Evolutionary conservation across 2,113 vertebrate species (phyloP).

Genomic region (Ranitomeya variabilis): DNA sequence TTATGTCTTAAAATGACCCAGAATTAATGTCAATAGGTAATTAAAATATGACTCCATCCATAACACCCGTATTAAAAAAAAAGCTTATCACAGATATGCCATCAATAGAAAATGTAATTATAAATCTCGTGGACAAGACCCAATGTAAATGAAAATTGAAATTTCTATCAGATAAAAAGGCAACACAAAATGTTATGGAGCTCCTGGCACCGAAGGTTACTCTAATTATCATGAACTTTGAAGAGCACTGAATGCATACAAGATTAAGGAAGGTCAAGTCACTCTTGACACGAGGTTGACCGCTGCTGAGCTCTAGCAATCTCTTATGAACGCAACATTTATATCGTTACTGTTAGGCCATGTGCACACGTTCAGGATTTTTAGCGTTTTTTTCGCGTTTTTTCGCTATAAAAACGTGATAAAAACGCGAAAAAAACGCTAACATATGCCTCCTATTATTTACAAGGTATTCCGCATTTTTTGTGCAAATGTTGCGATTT

Average conservation of each 20-base stretch:
- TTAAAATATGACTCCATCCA: not conserved
- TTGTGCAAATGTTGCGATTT: too few relatives aligned
- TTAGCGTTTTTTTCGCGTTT: too few relatives aligned
- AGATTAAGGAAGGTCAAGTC: conserved; percentile 14
- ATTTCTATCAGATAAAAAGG: conserved; percentile 29
- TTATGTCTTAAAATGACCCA: not conserved
- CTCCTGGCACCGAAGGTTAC: conserved; percentile 22
- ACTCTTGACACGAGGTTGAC: not conserved
- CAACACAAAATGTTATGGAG: conserved; percentile 15
- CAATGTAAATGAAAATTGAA: conserved; percentile 25
- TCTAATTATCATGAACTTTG: conserved; percentile 24
- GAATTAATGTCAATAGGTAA: conserved; percentile 17
- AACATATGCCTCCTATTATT: too few relatives aligned
- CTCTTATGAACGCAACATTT: not conserved
- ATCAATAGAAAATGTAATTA: conserved; percentile 47
- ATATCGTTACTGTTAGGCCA: not conserved
- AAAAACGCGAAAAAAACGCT: too few relatives aligned
- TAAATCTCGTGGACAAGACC: conserved; percentile 14
- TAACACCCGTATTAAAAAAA: conserved; percentile 34
- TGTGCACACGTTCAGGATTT: too few relatives aligned
- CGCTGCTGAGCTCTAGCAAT: not conserved
- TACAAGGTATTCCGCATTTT: too few relatives aligned
- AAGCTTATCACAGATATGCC: conserved; percentile 27
- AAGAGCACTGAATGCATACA: conserved; percentile 3
- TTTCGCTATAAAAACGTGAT: too few relatives aligned